These are phyloP conservation scores for Polyommatus icarus DNA, from an alignment of 2,888 invertebrate species.

Conservation along the genomic window DNA sequence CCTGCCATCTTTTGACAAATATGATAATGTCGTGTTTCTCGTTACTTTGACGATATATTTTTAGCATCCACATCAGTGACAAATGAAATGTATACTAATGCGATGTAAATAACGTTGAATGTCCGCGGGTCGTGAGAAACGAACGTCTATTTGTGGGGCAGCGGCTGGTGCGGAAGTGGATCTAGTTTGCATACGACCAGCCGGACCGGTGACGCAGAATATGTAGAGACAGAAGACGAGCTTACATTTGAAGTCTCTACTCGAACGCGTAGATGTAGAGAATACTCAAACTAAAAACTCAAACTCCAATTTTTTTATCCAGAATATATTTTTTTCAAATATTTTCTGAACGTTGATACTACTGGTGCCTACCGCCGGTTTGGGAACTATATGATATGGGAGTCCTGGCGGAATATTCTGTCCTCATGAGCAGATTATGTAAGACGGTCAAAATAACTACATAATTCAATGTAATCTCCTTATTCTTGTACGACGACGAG, in stretches of 20 bases:
- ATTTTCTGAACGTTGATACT: no score
- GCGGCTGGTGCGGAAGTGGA: slow-evolving; percentile 2
- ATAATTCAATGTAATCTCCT: no score
- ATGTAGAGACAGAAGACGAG: neutral
- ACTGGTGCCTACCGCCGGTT: no score
- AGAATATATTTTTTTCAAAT: no score
- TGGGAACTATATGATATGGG: no score
- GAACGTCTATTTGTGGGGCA: slow-evolving; percentile 2
- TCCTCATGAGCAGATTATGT: no score
- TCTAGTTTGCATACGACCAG: slow-evolving; percentile 10
- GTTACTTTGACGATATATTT: neutral
- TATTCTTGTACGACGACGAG: no score
- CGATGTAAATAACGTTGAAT: slow-evolving; percentile 1
- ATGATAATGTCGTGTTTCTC: neutral
- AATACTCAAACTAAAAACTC: no score
- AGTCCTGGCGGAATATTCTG: no score
- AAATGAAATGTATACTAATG: slow-evolving; percentile 19
- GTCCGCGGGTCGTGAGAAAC: slow-evolving; percentile 11
- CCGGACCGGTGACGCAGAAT: neutral
- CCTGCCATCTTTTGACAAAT: neutral
- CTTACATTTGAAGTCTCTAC: neutral
- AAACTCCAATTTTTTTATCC: no score
- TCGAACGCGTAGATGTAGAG: no score
- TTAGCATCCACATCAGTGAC: neutral
- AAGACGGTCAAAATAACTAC: no score